Conservation (phyloP, 2,888 invertebrate species). For the Pheosia gnoma region DNA sequence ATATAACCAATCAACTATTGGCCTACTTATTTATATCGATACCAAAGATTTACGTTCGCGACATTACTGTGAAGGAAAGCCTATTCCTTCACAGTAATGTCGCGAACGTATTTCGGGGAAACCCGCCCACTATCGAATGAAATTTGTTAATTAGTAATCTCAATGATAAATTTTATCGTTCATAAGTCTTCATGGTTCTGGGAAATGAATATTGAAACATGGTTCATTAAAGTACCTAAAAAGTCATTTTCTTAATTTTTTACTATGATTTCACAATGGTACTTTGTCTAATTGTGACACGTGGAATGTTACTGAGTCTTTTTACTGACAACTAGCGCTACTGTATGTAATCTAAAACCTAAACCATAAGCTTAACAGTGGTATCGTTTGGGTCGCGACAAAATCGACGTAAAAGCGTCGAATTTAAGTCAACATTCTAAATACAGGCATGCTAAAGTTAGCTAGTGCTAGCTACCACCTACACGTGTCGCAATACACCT, state of each 20-base stretch:
- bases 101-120: slow-evolving; percentile 14
- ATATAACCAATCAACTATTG: slow-evolving; percentile 46
- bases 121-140: background rate
- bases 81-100: slow-evolving; percentile 23
- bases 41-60: slow-evolving; percentile 33
- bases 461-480: slow-evolving; percentile 9
- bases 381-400: slow-evolving; percentile 7
- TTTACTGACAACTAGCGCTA: too few species aligned
- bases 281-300: too few species aligned
- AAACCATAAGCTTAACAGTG: background rate
- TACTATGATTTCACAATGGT: too few species aligned
- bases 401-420: background rate
- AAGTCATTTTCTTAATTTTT: background rate
- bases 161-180: background rate
- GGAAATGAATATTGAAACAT: background rate
- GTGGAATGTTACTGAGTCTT: too few species aligned
- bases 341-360: background rate
- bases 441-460: slow-evolving; percentile 11
- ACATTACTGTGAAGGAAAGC: too few species aligned
- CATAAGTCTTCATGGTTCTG: background rate
- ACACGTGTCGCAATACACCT: slow-evolving; percentile 38
- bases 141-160: slow-evolving; percentile 12
- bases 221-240: background rate
- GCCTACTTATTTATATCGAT: slow-evolving; percentile 34
- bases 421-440: slow-evolving; percentile 15